A percentile compares a stretch with the other conserved stretches of the same genome.
Evolutionary conservation across 2,113 vertebrate genomes (phyloP).

Genomic region (Peromyscus leucopus): DNA sequence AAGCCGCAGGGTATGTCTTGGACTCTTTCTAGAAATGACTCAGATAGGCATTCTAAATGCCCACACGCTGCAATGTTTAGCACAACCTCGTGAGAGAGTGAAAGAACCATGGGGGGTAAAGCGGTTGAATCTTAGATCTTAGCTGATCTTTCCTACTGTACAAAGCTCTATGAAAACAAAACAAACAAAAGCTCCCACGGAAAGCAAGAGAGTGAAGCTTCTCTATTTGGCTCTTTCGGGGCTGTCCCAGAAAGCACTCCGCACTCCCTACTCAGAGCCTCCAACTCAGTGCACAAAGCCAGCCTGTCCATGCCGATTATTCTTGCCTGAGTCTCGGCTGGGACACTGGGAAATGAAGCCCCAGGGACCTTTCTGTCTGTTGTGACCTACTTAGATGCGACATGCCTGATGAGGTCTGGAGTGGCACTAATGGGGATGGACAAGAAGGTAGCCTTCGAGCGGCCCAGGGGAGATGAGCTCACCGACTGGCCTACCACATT

Average conservation of each 20-base stretch:
- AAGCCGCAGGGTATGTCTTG: not conserved
- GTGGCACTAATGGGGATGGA: constrained; percentile 55
- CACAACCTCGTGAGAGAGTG: not conserved
- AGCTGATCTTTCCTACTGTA: not conserved
- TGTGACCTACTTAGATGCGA: constrained; percentile 78
- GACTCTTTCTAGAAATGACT: not conserved
- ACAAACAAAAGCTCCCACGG: not conserved
- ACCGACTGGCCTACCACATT: not conserved
- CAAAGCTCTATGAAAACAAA: not conserved
- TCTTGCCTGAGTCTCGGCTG: not conserved
- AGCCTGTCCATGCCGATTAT: constrained; percentile 11
- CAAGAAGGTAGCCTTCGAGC: not conserved
- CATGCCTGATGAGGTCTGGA: not conserved
- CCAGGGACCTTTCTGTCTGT: constrained; percentile 40
- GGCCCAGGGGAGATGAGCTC: constrained; percentile 61
- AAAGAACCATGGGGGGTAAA: not conserved
- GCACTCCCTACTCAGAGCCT: not conserved
- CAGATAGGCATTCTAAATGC: not conserved
- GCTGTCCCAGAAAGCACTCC: not conserved
- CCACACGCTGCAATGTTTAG: not conserved
- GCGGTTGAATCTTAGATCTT: not conserved
- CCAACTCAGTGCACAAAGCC: not conserved
- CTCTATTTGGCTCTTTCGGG: not conserved
- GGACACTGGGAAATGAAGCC: constrained; percentile 19
- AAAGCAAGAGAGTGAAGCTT: not conserved